Conservation (phyloP, 2,888 invertebrate species). For the Strigamia maritima region DNA sequence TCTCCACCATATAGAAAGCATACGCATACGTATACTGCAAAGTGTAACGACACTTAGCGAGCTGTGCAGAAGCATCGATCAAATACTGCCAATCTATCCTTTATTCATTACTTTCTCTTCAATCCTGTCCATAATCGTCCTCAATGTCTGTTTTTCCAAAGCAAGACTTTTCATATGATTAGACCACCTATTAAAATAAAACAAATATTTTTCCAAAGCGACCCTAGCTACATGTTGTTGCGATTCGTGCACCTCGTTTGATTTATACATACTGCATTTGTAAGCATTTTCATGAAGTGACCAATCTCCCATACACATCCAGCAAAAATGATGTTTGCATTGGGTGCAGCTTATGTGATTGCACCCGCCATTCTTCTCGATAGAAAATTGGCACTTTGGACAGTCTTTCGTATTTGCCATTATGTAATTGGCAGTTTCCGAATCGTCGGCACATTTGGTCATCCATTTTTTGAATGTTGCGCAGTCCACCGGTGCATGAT, state of each 20-base stretch:
- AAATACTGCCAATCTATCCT: constrained; percentile 99
- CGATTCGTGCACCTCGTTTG: too few species aligned
- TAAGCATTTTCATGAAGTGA: not conserved
- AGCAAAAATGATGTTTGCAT: constrained; percentile 98
- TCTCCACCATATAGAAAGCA: constrained; percentile 90
- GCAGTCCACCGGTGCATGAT: constrained; percentile 98
- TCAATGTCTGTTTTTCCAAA: constrained; percentile 90
- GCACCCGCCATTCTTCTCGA: constrained; percentile 99
- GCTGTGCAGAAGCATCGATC: constrained; percentile 82
- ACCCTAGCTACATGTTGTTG: constrained; percentile 92
- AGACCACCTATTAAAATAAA: constrained; percentile 80
- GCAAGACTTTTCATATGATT: constrained; percentile 54
- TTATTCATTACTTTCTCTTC: constrained; percentile 87
- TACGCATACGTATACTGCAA: constrained; percentile 98
- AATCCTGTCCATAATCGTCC: constrained; percentile 82
- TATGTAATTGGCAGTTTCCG: constrained; percentile 99
- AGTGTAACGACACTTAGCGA: constrained; percentile 96
- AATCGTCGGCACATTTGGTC: constrained; percentile 98
- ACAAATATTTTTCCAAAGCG: constrained; percentile 95
- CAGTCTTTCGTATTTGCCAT: constrained; percentile 98
- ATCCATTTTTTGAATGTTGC: constrained; percentile 93
- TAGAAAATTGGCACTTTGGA: constrained; percentile 98
- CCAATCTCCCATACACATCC: constrained; percentile 86
- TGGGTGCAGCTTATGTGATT: constrained; percentile 97
- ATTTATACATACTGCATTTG: constrained; percentile 50